Base-by-base conservation (phyloP, 2,113 vertebrate genomes). In the Ctenodactylus gundi region DNA sequence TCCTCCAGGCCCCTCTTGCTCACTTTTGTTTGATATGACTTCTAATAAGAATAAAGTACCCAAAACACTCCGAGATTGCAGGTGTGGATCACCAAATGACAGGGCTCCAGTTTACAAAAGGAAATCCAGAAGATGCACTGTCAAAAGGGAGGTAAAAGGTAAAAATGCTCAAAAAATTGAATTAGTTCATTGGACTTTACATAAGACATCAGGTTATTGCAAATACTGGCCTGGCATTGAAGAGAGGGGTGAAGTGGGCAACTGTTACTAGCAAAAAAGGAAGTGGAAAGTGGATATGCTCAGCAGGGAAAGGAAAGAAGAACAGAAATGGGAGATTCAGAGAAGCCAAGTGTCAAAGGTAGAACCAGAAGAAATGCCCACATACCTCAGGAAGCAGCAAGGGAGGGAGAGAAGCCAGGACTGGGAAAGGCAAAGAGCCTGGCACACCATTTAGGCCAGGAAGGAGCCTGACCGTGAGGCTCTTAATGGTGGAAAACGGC, bases 401-500 rank as follows among this genome's bases (percentile, higher is more conserved):
- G 36, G 41, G 27, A n/a, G 6, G 49, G 64, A 65, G 20, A 62
- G 58, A 62, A 23, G 10, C 23, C 18, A 29, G 0, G 18, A 60
- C 10, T 13, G 29, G 21, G 10, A 31, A 25, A 80, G 15, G 36
- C 29, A n/a, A 70, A 46, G 39, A 7, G 10, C 4, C 55, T 3
- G 1, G 76, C 27, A 25, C 46, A 25, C 62, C n/a, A n/a, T n/a
- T n/a, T n/a, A 21, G 49, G 27, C 7, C 49, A 11, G 18, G 31
- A 15, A 1, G 1, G 12, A 44, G 36, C 36, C n/a, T 87, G 17
- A 2, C 1, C 0, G 6, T n/a, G 39, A n/a, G 65, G 27, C 6
- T 44, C 62, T 60, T 46, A 23, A 60, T 4, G 1, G 82, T 3
- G 13, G 12, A 83, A 65, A 53, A 51, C 12, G 3, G 11, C 64